Conservation (phyloP, 2,888 invertebrate genomes). For the Lypha dubia region DNA sequence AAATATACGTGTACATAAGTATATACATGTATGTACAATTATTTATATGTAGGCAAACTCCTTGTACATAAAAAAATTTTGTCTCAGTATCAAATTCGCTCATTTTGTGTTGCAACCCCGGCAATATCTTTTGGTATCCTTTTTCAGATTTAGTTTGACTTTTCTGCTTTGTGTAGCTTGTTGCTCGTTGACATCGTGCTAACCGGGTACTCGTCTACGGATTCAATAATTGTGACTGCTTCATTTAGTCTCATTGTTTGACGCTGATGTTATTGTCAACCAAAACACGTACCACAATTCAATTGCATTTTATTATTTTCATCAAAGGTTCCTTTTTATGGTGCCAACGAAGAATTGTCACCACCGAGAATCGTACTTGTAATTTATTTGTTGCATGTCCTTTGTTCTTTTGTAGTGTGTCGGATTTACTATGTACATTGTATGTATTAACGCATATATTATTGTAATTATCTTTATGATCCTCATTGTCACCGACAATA, state of each 20-base stretch:
- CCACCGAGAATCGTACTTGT: slow-evolving; percentile 47
- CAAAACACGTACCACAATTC: slow-evolving; percentile 52
- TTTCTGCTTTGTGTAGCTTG: slow-evolving; percentile 69
- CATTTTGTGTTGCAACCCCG: slow-evolving; percentile 65
- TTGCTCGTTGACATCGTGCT: slow-evolving; percentile 67
- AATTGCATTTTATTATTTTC: slow-evolving; percentile 51
- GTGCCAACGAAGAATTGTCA: slow-evolving; percentile 44
- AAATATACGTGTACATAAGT: not conserved
- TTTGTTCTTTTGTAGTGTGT: slow-evolving; percentile 52
- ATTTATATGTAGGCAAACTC: slow-evolving; percentile 9
- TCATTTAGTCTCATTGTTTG: slow-evolving; percentile 47
- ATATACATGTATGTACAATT: not conserved
- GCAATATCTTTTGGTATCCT: slow-evolving; percentile 55
- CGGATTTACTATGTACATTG: slow-evolving; percentile 44
- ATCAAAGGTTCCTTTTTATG: slow-evolving; percentile 46
- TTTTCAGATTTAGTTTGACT: slow-evolving; percentile 73
- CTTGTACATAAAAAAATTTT: slow-evolving; percentile 21
- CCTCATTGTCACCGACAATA: slow-evolving; percentile 26
- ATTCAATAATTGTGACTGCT: slow-evolving; percentile 37
- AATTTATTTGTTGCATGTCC: slow-evolving; percentile 20
- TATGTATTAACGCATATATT: slow-evolving; percentile 5
- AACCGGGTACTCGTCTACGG: slow-evolving; percentile 45
- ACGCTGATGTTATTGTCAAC: slow-evolving; percentile 9
- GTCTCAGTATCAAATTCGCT: slow-evolving; percentile 46
- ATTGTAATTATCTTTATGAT: slow-evolving; percentile 17